Base-by-base conservation (phyloP, 2,113 vertebrate genomes). In the Psittacus erithacus region DNA sequence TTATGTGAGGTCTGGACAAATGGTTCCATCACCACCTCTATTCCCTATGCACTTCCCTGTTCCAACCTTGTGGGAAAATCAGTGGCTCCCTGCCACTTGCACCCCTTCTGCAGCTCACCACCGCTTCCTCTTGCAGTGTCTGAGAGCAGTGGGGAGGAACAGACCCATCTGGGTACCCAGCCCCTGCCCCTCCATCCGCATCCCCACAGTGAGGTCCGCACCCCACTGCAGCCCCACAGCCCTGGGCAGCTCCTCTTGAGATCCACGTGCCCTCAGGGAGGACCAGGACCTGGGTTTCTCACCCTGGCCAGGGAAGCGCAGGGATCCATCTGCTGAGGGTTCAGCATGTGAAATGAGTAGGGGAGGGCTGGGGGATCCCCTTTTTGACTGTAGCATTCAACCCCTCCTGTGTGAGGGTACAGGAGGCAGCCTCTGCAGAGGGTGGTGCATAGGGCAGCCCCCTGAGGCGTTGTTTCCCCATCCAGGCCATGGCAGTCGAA, bases 111-210 rank as follows among this genome's bases (percentile, higher is more conserved):
- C 46, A 33, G 7, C 63, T 81, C 1, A 0, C 20, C 43, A 20
- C 28, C 0, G 1, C 64, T 96, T 96, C 94, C 95, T 95, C 73
- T 84, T 84, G 89, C 7, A 35, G 77, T 75, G 91, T 96, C 91
- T 97, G 92, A 91, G 74, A 43, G 55, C 86, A 75, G 23, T 25
- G 92, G 17, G 73, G 96, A 78, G 83, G 91, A 96, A 92, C 92
- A 84, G 39, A 65, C 24, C 41, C 2, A 2, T 94, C 94, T 93
- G 55, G 28, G 29, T 63, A 22, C 35, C 11, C 39, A 25, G 27
- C 5, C 44, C 39, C 25, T 64, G 3, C 14, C 14, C 5, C 41
- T 65, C 33, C 39, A 65, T 65, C 41, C 18, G 49, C 55, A 77
- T 59, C 17, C 33, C 20, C 0, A 1, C 5, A 3, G 1, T 1